Evolutionary conservation across 1,140 invertebrate genomes (phyloP).

Genomic region (Halyomorpha halys): DNA sequence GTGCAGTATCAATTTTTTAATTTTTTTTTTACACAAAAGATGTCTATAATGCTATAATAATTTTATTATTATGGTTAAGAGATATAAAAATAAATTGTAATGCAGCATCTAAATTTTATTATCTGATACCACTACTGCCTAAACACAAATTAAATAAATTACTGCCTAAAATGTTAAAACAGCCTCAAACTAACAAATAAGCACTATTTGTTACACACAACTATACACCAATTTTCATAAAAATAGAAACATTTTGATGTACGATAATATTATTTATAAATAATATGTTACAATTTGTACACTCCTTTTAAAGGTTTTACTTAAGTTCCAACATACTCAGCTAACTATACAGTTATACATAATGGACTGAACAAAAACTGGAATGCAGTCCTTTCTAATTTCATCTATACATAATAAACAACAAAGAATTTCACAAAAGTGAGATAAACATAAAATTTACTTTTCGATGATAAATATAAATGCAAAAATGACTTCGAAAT

Average conservation of each 20-base stretch:
- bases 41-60: background rate
- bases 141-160: constrained; percentile 7
- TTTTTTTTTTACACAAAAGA: background rate
- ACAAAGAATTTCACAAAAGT: too few species aligned
- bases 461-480: too few species aligned
- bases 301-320: constrained; percentile 6
- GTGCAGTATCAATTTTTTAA: constrained; percentile 4
- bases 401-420: too few species aligned
- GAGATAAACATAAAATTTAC: too few species aligned
- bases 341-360: background rate
- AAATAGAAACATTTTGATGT: constrained; percentile 17
- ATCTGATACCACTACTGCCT: background rate
- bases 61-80: background rate
- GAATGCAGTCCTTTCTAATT: background rate
- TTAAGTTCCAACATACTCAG: background rate
- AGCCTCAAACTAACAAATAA: constrained; percentile 17
- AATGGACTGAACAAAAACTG: background rate
- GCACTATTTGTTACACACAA: constrained; percentile 12
- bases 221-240: constrained; percentile 16
- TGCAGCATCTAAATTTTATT: background rate
- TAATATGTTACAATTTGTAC: constrained; percentile 18
- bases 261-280: constrained; percentile 15
- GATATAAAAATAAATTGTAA: background rate
- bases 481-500: too few species aligned
- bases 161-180: constrained; percentile 10